phyloP scores from a whole-genome alignment of 2,888 invertebrate species.

The Lamellibrachia satsuma region DNA sequence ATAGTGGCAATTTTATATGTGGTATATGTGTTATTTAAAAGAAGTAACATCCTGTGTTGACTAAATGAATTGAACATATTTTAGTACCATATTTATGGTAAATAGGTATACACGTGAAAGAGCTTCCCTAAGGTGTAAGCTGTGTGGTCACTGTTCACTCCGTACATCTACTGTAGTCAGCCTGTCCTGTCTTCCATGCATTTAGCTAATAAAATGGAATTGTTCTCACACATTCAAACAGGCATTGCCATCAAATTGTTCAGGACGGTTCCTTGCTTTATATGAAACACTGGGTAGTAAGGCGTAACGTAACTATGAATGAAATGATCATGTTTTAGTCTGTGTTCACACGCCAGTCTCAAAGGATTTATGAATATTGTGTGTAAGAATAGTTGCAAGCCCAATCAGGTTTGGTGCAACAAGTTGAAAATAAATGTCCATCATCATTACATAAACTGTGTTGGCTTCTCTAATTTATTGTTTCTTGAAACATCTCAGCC shows the following conservation, averaged over 20 bases:
- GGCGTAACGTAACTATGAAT: background rate
- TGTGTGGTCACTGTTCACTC: too few species aligned
- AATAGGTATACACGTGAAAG: background rate
- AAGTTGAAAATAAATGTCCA: background rate
- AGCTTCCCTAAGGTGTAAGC: background rate
- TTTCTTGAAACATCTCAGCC: background rate
- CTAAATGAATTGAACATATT: background rate
- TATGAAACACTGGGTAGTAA: background rate
- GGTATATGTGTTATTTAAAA: background rate
- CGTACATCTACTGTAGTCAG: background rate
- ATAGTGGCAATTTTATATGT: background rate
- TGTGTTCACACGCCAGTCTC: background rate
- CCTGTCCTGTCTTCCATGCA: background rate
- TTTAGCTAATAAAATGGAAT: background rate
- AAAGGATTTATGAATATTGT: background rate
- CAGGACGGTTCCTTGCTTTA: background rate
- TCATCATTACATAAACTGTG: background rate
- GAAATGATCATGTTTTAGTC: background rate
- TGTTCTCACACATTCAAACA: background rate
- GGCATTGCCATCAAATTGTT: background rate
- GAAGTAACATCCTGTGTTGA: background rate
- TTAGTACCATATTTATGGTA: background rate
- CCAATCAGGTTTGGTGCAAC: background rate
- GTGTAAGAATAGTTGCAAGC: background rate
- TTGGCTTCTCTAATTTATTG: background rate